Percentiles rank a stretch among this genome's conserved stretches.
Evolutionary conservation across 2,888 invertebrate genomes (phyloP).

Genomic region (Catocala fraxini): DNA sequence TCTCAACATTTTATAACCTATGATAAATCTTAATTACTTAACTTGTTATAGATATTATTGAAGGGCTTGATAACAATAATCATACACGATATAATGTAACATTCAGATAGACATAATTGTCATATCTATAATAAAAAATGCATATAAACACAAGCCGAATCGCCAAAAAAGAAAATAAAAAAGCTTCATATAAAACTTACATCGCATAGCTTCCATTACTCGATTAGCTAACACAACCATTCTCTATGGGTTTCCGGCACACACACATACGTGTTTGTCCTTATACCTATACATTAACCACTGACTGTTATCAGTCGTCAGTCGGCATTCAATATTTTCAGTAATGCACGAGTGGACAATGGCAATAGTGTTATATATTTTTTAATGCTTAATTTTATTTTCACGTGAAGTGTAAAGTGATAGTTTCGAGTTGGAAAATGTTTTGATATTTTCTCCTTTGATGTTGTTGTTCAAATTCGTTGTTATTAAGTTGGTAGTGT

Average conservation of each 20-base stretch:
- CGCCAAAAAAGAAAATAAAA: not conserved
- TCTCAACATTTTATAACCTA: no score
- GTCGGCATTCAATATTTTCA: conserved; percentile 72
- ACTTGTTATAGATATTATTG: no score
- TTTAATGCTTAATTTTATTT: conserved; percentile 10
- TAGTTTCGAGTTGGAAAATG: conserved; percentile 5
- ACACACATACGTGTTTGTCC: conserved; percentile 49
- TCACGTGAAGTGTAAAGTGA: conserved; percentile 24
- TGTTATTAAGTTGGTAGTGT: not conserved
- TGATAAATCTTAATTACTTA: no score
- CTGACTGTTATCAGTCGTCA: conserved; percentile 66
- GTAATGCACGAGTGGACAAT: conserved; percentile 52
- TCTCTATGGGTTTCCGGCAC: conserved; percentile 65
- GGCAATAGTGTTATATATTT: conserved; percentile 21
- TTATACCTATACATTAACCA: conserved; percentile 63
- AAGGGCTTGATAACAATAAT: no score
- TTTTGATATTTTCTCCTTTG: not conserved
- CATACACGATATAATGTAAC: no score
- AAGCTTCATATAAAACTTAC: conserved; percentile 5
- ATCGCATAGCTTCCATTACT: conserved; percentile 49
- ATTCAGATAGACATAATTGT: no score
- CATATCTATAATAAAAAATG: no score
- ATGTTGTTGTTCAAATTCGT: no score
- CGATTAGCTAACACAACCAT: conserved; percentile 39
- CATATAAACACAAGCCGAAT: not conserved